Base-by-base conservation (phyloP, 2,888 invertebrate species). In the Cryptocheilus praepositus region DNA sequence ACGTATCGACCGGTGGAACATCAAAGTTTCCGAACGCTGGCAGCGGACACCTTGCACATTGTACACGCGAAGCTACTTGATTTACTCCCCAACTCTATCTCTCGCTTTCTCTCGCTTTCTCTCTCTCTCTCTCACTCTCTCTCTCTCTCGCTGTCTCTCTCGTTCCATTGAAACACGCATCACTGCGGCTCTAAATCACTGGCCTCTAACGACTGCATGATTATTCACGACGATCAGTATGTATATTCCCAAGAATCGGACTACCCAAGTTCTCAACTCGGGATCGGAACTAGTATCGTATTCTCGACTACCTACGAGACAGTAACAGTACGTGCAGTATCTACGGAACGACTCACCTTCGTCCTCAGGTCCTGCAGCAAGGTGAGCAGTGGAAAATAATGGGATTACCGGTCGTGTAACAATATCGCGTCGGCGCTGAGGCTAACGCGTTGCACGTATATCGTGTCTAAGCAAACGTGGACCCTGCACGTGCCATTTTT, bases 291-390 rank as follows among this genome's bases (percentile, higher is more conserved):
- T 36, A 36, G 36, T 8, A 36, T 15, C 43, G 43, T 44, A 19
- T 44, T 19, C 43, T 16, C 44, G 46, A 25, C 59, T 59, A 59
- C 49, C 21, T 36, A 36, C 11, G 60, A 54, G 61, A 75, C 46
- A 73, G 57, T 64, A 70, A 66, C 63, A 64, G 60, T 63, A 56
- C 70, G 64, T 66, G 70, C 71, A 73, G 80, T 71, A 68, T 74
- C 61, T 64, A 74, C 65, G 44, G 70, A 74, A 73, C 74, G 74
- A 85, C 89, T 89, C 85, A 90, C 90, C 89, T 90, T 90, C 74
- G 90, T 90, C 82, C 90, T 89, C 76, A 89, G 87, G 86, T 90
- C 90, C 90, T 90, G 83, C 68, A 80, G 77, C 71, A 77, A 73
- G 65, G 71, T 77, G 74, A 66, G 73, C 74, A 71, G 70, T 73